Base-by-base conservation (phyloP, 2,113 vertebrate genomes). In the Oreochromis tanganicae region DNA sequence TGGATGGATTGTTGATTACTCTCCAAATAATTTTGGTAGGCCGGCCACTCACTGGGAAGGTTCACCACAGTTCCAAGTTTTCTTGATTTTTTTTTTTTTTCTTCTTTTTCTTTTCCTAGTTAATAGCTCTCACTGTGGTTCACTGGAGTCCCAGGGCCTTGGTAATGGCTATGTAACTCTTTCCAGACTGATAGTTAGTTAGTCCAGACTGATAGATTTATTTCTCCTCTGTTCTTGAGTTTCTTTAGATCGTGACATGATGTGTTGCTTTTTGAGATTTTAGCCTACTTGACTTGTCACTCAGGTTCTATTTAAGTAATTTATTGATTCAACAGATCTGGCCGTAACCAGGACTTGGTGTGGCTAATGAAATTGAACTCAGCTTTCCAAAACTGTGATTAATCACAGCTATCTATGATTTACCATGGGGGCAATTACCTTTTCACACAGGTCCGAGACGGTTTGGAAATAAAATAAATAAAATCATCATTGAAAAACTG, bases 241-340 rank as follows among this genome's bases (percentile, higher is more conserved):
- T 68, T 73, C 68, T 73, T 73, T 17, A 46, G 68, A 73, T 46
- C 0, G 1, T 0, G 38, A 4, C 21, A 46, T 46, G 0, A 73
- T 73, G 21, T 46, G 21, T 46, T 73, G 1, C 68, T 27, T 46
- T 73, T 73, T 27, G 41, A 46, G 21, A 46, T 27, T 73, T 73
- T 16, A 46, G 38, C 6, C 13, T 46, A 46, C 68, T 68, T 41
- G 19, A 68, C 19, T 73, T 5, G 21, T 43, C n/a, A 73, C 38
- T 43, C 66, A 9, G 21, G 21, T 73, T 73, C 3, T 73, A 5
- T 54, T 21, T 54, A 54, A 5, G 52, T 10, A 10, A n/a, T 54
- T 54, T 17, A 27, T 73, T 73, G 68, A 48, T 46, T 73, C 41
- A 73, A 10, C 21, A 73, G 14, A 46, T 48, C 9, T 73, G 41